Evolutionary conservation across 2,113 vertebrate species (phyloP).

Genomic region (Catagonus wagneri): DNA sequence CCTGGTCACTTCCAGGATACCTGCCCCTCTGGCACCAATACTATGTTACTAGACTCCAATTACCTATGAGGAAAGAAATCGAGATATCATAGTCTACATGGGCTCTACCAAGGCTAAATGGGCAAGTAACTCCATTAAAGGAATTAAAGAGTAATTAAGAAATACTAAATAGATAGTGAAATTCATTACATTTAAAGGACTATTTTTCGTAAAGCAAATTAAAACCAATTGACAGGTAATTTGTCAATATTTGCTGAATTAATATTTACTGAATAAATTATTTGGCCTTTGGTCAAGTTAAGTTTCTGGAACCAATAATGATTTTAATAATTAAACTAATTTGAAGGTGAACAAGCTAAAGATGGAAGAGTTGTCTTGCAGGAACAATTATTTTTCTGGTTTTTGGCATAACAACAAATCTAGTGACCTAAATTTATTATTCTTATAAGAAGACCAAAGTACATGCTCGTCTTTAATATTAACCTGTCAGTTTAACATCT

Average conservation of each 20-base stretch:
- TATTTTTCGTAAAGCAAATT: conserved; percentile 8
- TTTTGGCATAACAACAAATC: conserved; percentile 10
- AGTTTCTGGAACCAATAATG: not conserved
- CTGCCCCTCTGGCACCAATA: not conserved
- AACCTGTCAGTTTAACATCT: not conserved
- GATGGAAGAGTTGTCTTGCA: not conserved
- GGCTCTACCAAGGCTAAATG: not conserved
- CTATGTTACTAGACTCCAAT: not conserved
- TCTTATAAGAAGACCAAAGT: not conserved
- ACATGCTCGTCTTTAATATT: not conserved
- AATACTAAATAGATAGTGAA: not conserved
- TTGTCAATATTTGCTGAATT: conserved; percentile 54
- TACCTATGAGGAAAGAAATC: conserved; percentile 13
- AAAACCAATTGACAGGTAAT: not conserved
- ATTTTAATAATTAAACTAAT: conserved; percentile 33
- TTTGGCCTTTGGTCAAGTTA: not conserved
- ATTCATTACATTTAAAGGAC: not conserved
- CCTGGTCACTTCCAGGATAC: not conserved
- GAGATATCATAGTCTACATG: not conserved
- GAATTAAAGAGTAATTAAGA: not conserved
- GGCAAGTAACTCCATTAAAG: not conserved
- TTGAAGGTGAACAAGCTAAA: not conserved
- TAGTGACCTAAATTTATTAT: conserved; percentile 4
- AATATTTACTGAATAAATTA: conserved; percentile 51
- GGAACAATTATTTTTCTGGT: conserved; percentile 16